Evolutionary conservation across 2,113 vertebrate genomes (phyloP), one percentile per base, ranked within the genome.

Genomic region (Melanerpes aurifrons): DNA sequence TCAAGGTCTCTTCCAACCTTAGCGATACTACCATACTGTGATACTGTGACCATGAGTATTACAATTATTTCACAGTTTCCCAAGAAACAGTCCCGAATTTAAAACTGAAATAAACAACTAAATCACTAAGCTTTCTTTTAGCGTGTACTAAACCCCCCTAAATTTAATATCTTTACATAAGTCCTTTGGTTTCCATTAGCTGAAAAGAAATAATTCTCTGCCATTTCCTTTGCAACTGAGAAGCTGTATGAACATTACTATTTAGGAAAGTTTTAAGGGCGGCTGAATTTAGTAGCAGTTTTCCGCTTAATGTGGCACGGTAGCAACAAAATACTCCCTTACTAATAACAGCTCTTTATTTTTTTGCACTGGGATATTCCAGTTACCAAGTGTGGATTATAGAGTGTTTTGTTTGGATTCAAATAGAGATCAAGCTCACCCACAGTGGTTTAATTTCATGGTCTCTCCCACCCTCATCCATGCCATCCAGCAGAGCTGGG

Each of bases 281-380:
- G 12, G 73, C 54, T 91, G 87, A 94, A 83, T 72, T 93, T 86
- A 94, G 85, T 94, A 81, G 82, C 87, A 86, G 54, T 71, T 93
- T 90, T 69, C 87, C 86, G 29, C 53, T 88, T 86, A 88, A 83
- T 45, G 32, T 1, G 4, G n/a, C 40, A 50, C 56, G 76, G 72
- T 89, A 86, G 62, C 87, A 86, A 28, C 69, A 87, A 93, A 93
- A 91, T 90, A 94, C 25, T 90, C 82, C 83, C 80, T 56, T 89
- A 79, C 87, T 96, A 94, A 91, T 94, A 92, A 81, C 91, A 93
- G 82, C 79, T 92, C 62, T 78, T 94, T 90, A 37, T 77, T 82
- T 93, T 94, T 94, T 94, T 96, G 58, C 85, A 53, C 66, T 75
- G 82, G 91, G 66, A 68, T 92, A 83, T 94, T 92, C 79, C 89